phyloP scores from a whole-genome alignment of 2,113 vertebrate species.

The Regulus satrapa region DNA sequence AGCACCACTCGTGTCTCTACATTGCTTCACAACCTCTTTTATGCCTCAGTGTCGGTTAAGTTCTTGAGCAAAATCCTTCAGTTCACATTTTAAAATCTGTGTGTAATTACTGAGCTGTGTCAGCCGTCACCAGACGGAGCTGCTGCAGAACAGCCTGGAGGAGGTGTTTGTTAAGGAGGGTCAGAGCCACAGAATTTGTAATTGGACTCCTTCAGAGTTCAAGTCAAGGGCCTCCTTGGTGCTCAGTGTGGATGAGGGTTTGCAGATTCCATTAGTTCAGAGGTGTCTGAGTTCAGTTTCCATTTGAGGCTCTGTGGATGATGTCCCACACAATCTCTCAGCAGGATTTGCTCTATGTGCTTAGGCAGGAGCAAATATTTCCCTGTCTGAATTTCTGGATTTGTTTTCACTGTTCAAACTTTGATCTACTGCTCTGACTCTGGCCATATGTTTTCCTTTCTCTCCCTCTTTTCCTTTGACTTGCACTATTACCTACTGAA shows the following conservation, averaged over 20 bases:
- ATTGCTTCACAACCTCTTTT: neutral
- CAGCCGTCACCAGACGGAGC: neutral
- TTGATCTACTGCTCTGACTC: neutral
- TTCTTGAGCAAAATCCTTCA: neutral
- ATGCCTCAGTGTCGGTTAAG: neutral
- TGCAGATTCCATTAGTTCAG: neutral
- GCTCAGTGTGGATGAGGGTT: neutral
- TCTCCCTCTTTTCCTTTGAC: neutral
- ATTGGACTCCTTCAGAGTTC: neutral
- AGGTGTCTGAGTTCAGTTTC: neutral
- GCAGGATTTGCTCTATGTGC: neutral
- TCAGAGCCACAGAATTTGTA: neutral
- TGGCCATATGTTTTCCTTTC: neutral
- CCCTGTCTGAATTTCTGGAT: neutral
- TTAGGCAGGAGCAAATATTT: neutral
- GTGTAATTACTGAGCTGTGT: neutral
- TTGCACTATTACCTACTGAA: neutral
- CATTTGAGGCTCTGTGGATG: neutral
- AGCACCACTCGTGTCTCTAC: neutral
- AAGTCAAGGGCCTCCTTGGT: neutral
- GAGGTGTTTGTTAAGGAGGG: neutral
- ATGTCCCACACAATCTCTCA: neutral
- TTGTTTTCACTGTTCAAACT: neutral
- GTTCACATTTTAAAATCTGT: neutral
- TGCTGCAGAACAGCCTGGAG: neutral